Evolutionary conservation across 2,888 invertebrate species (phyloP), one percentile per base, ranked within the genome.

Genomic region (Aspidiotus rigidus): DNA sequence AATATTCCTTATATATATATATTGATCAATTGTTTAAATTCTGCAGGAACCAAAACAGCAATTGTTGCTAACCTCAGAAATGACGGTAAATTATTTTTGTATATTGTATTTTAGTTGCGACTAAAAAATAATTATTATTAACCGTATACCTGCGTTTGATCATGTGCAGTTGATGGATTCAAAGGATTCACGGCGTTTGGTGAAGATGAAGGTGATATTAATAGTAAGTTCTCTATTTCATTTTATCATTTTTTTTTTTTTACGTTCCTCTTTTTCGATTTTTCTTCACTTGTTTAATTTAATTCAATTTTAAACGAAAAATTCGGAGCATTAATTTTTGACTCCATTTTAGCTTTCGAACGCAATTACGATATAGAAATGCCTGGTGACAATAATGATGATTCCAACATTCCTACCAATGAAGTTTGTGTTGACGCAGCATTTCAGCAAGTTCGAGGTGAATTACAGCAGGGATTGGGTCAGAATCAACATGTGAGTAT

Each of bases 121-220:
- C n/a, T 2, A 9, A 7, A 15, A 54, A 63, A 49, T 3, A 7
- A 54, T 11, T 7, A 15, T 44, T n/a, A 44, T 15, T 7, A 17
- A 62, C 44, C 17, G 62, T 41, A 7, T 13, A n/a, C 15, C 16
- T 44, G 44, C 16, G 53, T 63, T 60, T 60, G 39, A n/a, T 60
- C 5, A 28, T 39, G 13, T 39, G 7, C 6, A 28, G 15, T 64
- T 44, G 11, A 54, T 59, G 66, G 59, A 41, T 66, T 66, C 8
- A 56, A 44, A 17, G 66, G 66, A 49, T 66, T 66, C 13, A 66
- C 57, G 13, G 66, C 39, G 17, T 66, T 66, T 15, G 66, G 59
- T 42, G 66, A 59, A 28, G 66, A 66, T n/a, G 39, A 66, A 39
- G 17, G 41, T 49, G 57, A 49, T 60, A 42, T 59, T 16, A 13